These are phyloP conservation scores for Spicauda simplicius DNA, from an alignment of 2,888 invertebrate species.

Conservation along the genomic window DNA sequence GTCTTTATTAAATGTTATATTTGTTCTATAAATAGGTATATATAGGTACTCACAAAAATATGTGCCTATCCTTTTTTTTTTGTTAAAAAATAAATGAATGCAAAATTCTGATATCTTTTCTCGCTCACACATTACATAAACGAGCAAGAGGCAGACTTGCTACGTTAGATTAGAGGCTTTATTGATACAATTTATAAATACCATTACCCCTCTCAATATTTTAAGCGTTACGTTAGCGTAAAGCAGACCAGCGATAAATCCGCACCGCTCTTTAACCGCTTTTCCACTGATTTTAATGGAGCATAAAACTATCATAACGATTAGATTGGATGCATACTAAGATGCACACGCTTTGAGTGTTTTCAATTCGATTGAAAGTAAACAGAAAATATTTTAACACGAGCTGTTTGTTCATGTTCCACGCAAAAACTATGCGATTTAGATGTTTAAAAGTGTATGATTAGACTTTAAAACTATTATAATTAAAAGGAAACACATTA, in stretches of 20 bases:
- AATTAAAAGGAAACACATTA: too few species aligned
- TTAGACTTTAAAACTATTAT: background rate
- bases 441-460: background rate
- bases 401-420: too few species aligned
- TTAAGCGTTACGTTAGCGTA: background rate
- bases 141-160: background rate
- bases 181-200: background rate
- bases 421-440: background rate
- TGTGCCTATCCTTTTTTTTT: too few species aligned
- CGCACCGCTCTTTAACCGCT: constrained; percentile 44
- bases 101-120: too few species aligned
- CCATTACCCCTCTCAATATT: background rate
- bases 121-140: background rate
- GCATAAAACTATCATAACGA: constrained; percentile 49
- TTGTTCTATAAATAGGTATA: too few species aligned
- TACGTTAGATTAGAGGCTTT: background rate
- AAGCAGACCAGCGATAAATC: constrained; percentile 44
- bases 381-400: background rate
- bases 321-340: constrained; percentile 17
- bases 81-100: too few species aligned
- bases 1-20: too few species aligned
- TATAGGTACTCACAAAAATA: too few species aligned
- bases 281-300: constrained; percentile 50
- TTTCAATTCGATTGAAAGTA: background rate
- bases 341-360: background rate